Base-by-base conservation (phyloP, 1,140 invertebrate species). In the Cyclargus thomasi region DNA sequence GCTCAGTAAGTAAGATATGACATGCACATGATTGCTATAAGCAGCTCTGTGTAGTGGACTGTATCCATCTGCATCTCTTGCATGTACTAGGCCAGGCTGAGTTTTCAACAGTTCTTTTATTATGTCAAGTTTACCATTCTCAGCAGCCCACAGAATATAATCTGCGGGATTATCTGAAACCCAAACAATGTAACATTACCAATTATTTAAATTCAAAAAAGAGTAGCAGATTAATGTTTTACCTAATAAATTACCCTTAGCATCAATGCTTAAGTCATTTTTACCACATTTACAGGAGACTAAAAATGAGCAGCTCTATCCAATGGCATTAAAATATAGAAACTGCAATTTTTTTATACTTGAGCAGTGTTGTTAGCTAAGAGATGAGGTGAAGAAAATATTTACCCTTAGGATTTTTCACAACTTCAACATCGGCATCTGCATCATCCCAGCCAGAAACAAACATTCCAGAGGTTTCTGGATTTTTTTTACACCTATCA, bases 41-140 rank as follows among this genome's bases (percentile, higher is more conserved):
- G 95, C 95, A n/a, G 98, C 97, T 83, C 98, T 87, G 70, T 86
- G 86, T n/a, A 89, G 73, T 35, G 83, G 95, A 11, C 97, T 97
- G 78, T 99, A 99, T 0, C 95, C 94, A 93, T 99, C 98, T 66
- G 93, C 92, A 89, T 99, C 98, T 23, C 78, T 88, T 8, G 92
- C 92, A 83, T 94, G 88, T 0, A 98, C 91, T 29, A 97, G 87
- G 1, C 83, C 77, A 0, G 91, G 89, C 85, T 97, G 92, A 68
- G 90, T 78, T 14, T 82, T 74, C 0, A 98, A 69, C 53, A 98
- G 83, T 72, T 92, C 90, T 66, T 92, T 91, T 0, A 97, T 85
- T 67, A 92, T 88, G 36, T 95, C 93, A 0, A 95, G 67, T 63
- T 95, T 90, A 67, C 96, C 96, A 79, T 96, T 93, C 90, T 97